phyloP scores from a whole-genome alignment of 2,888 invertebrate species.

The Xylota sylvarum region DNA sequence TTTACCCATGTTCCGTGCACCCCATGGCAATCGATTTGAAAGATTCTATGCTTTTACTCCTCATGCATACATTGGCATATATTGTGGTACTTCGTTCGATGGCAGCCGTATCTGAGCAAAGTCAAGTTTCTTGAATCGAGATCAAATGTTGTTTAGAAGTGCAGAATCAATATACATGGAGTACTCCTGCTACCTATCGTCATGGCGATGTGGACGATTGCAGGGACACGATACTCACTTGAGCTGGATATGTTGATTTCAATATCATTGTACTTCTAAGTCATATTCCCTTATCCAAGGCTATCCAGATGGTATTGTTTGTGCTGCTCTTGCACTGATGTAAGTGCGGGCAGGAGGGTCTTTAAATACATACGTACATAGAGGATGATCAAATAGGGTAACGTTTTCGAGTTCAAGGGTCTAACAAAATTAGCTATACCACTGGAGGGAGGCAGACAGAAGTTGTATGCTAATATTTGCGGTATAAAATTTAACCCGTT shows the following conservation, averaged over 20 bases:
- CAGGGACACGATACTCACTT: slow-evolving; percentile 46
- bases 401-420: slow-evolving; percentile 28
- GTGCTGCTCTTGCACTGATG: slow-evolving; percentile 13
- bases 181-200: slow-evolving; percentile 11
- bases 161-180: slow-evolving; percentile 57
- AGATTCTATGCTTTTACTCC: background rate
- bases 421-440: slow-evolving; percentile 28
- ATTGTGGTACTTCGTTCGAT: slow-evolving; percentile 12
- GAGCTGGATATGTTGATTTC: slow-evolving; percentile 52
- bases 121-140: slow-evolving; percentile 42
- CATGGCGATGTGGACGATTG: slow-evolving; percentile 14
- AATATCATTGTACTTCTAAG: slow-evolving; percentile 37
- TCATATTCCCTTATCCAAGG: slow-evolving; percentile 59
- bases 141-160: slow-evolving; percentile 54
- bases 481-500: slow-evolving; percentile 11
- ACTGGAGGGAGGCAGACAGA: background rate
- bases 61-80: background rate
- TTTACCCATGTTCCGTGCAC: slow-evolving; percentile 27
- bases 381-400: slow-evolving; percentile 15
- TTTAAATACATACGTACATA: background rate
- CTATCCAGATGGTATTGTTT: slow-evolving; percentile 58
- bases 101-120: slow-evolving; percentile 18
- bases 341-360: slow-evolving; percentile 4
- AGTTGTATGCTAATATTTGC: slow-evolving; percentile 34
- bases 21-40: slow-evolving; percentile 32